Percentiles rank a stretch among this genome's conserved stretches.
These are phyloP conservation scores for Eubucco bourcierii DNA, from an alignment of 2,113 vertebrate species.

Conservation along the genomic window DNA sequence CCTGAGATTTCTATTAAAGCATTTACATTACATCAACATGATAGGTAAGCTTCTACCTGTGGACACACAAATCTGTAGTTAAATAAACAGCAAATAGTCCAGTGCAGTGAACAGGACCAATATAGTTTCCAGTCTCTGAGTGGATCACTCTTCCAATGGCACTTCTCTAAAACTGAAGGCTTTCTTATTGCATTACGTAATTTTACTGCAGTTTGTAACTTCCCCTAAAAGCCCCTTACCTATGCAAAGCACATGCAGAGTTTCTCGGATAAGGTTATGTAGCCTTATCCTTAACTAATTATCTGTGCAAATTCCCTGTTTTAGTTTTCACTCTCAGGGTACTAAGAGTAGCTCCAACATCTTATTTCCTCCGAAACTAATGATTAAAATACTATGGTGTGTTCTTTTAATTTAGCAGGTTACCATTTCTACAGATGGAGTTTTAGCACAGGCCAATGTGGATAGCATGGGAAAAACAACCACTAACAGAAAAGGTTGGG, in stretches of 20 bases:
- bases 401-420: neutral
- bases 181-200: neutral
- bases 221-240: neutral
- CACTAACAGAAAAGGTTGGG: neutral
- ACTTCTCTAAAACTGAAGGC: neutral
- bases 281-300: neutral
- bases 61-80: neutral
- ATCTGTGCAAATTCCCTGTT: neutral
- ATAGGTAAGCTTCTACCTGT: neutral
- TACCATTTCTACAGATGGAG: neutral
- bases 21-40: neutral
- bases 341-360: neutral
- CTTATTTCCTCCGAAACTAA: neutral
- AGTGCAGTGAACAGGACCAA: neutral
- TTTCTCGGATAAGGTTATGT: neutral
- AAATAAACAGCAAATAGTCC: neutral
- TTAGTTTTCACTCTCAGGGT: neutral
- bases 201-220: neutral
- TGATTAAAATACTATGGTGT: neutral
- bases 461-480: neutral
- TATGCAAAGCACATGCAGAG: neutral
- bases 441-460: neutral
- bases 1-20: neutral
- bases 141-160: neutral
- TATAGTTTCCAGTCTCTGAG: neutral